A percentile compares a stretch with the other conserved stretches of the same genome.
Conservation (phyloP, 2,888 invertebrate species). For the Neoaliturus tenellus region DNA sequence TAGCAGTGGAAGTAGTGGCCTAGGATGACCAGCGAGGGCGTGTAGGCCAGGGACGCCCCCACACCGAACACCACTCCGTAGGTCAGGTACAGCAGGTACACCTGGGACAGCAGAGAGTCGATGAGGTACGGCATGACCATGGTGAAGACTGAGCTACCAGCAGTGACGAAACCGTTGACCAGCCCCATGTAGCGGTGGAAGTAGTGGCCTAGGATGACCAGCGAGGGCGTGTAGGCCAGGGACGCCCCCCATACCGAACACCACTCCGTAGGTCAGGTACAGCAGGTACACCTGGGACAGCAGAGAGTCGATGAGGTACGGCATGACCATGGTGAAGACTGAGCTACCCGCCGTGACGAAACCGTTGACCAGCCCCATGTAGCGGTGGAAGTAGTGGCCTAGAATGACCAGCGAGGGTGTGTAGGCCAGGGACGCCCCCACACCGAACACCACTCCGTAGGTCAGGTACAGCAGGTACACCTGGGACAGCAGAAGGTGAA, state of each 20-base stretch:
- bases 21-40: constrained; percentile 93
- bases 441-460: no score
- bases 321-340: constrained; percentile 89
- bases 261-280: constrained; percentile 91
- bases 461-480: no score
- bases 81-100: constrained; percentile 87
- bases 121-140: constrained; percentile 85
- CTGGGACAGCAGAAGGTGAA: constrained; percentile 71
- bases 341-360: constrained; percentile 95
- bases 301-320: constrained; percentile 80
- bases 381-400: no score
- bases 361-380: constrained; percentile 72
- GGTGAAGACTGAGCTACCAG: constrained; percentile 94
- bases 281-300: constrained; percentile 79
- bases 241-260: constrained; percentile 93
- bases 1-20: constrained; percentile 94
- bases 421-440: no score
- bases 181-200: constrained; percentile 90
- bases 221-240: constrained; percentile 93
- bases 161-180: constrained; percentile 90
- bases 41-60: constrained; percentile 93
- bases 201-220: constrained; percentile 95
- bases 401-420: no score
- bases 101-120: constrained; percentile 77
- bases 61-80: constrained; percentile 93